phyloP scores from a whole-genome alignment of 2,113 vertebrate genomes.

The Ochotona curzoniae region DNA sequence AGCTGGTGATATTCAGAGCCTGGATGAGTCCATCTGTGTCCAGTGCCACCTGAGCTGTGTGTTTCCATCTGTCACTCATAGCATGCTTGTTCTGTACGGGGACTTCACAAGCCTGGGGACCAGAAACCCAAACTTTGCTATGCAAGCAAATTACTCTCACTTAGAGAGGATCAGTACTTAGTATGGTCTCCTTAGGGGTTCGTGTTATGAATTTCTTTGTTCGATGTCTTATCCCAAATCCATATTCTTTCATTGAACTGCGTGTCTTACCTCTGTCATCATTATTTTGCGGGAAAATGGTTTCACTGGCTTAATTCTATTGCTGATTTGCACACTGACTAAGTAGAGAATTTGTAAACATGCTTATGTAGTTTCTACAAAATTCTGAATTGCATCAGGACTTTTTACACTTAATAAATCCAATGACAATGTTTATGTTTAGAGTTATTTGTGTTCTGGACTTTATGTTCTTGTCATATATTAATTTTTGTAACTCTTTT shows the following conservation, averaged over 20 bases:
- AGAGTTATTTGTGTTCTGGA: neutral
- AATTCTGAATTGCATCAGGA: neutral
- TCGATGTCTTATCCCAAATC: neutral
- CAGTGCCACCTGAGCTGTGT: neutral
- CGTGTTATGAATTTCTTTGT: constrained; percentile 11
- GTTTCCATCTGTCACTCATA: neutral
- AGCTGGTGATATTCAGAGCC: neutral
- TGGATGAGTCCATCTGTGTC: neutral
- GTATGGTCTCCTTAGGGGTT: neutral
- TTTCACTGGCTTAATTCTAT: neutral
- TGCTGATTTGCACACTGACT: neutral
- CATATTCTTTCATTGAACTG: constrained; percentile 7
- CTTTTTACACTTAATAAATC: constrained; percentile 5
- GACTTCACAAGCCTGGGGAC: neutral
- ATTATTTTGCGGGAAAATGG: neutral
- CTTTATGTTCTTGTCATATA: neutral
- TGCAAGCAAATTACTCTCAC: neutral
- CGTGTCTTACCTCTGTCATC: neutral
- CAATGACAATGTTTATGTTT: neutral
- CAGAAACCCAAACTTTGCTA: neutral
- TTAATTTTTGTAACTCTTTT: neutral
- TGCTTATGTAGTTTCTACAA: neutral
- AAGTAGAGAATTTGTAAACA: neutral
- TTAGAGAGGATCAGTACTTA: neutral
- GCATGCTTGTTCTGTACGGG: neutral